Evolutionary conservation across 2,888 invertebrate species (phyloP).

Genomic region (Epistrophella euchroma): DNA sequence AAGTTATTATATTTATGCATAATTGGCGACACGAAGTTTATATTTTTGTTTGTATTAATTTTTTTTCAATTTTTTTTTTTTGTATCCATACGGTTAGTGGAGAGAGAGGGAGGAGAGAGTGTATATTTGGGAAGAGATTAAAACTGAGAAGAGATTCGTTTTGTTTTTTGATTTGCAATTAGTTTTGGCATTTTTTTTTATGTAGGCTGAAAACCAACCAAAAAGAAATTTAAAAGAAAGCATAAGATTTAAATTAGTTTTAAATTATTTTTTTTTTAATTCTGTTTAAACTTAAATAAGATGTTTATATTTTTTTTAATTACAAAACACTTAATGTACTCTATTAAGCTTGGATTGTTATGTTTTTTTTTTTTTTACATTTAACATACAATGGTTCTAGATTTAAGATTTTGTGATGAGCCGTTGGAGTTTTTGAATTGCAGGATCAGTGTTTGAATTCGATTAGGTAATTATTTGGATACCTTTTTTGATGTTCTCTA

Average conservation of each 20-base stretch:
- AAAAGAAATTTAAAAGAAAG: slow-evolving; percentile 76
- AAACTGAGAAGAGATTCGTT: slow-evolving; percentile 71
- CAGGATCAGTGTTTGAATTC: background rate
- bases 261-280: slow-evolving; percentile 22
- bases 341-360: slow-evolving; percentile 42
- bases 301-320: slow-evolving; percentile 33
- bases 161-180: slow-evolving; percentile 64
- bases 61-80: slow-evolving; percentile 13
- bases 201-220: slow-evolving; percentile 74
- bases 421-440: background rate
- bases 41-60: slow-evolving; percentile 22
- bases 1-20: slow-evolving; percentile 13
- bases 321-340: slow-evolving; percentile 44
- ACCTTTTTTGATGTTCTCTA: too few species aligned
- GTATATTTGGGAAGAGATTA: slow-evolving; percentile 48
- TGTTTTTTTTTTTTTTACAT: slow-evolving; percentile 19
- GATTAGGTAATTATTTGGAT: background rate
- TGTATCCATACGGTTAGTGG: slow-evolving; percentile 68
- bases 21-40: background rate
- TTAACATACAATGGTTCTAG: slow-evolving; percentile 67
- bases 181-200: slow-evolving; percentile 64
- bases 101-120: slow-evolving; percentile 53
- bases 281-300: slow-evolving; percentile 52
- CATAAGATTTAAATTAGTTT: slow-evolving; percentile 71
- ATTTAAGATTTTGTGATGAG: slow-evolving; percentile 19